phyloP scores from a whole-genome alignment of 2,888 invertebrate genomes.

The Odontocerum albicorne region DNA sequence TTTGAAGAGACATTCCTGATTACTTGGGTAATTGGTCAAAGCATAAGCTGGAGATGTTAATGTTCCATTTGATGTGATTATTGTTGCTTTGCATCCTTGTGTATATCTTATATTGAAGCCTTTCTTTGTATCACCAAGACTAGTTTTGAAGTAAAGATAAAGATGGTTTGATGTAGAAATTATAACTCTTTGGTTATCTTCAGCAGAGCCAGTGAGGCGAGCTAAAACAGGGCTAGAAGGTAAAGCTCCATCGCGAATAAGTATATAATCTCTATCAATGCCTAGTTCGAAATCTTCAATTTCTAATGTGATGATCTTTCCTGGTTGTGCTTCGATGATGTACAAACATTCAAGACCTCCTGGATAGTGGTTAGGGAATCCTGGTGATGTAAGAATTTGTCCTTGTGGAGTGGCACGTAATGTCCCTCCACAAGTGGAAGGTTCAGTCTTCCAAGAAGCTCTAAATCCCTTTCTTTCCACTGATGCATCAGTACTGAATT shows the following conservation, averaged over 20 bases:
- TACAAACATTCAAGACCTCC: conserved; percentile 96
- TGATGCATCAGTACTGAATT: conserved; percentile 93
- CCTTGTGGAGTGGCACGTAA: conserved; percentile 86
- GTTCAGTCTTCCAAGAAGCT: conserved; percentile 93
- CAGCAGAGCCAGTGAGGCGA: conserved; percentile 75
- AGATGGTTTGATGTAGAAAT: conserved; percentile 88
- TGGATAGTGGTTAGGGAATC: conserved; percentile 90
- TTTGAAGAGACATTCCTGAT: conserved; percentile 87
- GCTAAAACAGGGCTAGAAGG: conserved; percentile 86
- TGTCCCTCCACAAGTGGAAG: conserved; percentile 88
- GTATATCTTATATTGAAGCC: conserved; percentile 84
- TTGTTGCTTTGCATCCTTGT: conserved; percentile 83
- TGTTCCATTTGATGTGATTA: conserved; percentile 82
- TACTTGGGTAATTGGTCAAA: conserved; percentile 83
- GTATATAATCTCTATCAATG: conserved; percentile 80
- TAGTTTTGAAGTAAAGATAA: conserved; percentile 91
- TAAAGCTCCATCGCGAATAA: conserved; percentile 87
- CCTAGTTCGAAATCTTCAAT: conserved; percentile 85
- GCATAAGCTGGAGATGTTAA: conserved; percentile 88
- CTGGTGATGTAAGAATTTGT: conserved; percentile 87
- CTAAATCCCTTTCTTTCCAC: conserved; percentile 93
- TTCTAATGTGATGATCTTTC: conserved; percentile 90
- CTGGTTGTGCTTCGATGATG: conserved; percentile 86
- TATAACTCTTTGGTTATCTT: conserved; percentile 77
- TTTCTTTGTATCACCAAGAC: conserved; percentile 83